A percentile compares a stretch with the other conserved stretches of the same genome.
Conservation (phyloP, 92 coral and sea anemone species). For the Plumapathes pennacea region DNA sequence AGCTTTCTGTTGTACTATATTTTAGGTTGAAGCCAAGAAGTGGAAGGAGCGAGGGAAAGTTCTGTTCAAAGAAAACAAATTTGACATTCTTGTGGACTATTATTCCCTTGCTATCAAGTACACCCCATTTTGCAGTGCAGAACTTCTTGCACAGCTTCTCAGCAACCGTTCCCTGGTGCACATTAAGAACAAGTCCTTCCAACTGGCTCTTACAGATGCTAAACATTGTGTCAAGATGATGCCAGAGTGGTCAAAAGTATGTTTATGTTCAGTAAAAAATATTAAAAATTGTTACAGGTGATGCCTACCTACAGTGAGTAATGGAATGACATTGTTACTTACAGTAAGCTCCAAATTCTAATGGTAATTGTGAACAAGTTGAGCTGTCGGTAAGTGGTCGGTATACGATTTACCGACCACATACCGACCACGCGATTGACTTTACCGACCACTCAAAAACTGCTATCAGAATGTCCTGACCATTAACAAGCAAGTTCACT, state of each 20-base stretch:
- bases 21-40: conserved; percentile 71
- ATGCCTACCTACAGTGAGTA: no score
- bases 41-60: conserved; percentile 90
- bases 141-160: conserved; percentile 56
- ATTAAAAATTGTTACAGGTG: no score
- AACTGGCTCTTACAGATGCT: conserved; percentile 57
- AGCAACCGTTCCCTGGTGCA: conserved; percentile 69
- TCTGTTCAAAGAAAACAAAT: conserved; percentile 61
- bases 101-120: conserved; percentile 73
- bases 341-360: no score
- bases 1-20: background rate
- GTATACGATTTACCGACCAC: no score
- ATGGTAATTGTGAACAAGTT: no score
- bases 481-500: no score
- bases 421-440: no score
- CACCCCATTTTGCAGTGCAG: conserved; percentile 41
- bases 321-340: no score
- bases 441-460: no score
- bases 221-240: conserved; percentile 41
- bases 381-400: no score
- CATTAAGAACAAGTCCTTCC: conserved; percentile 27
- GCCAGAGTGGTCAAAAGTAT: conserved; percentile 57
- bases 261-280: no score
- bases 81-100: conserved; percentile 39
- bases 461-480: no score